Conservation (phyloP, 2,113 vertebrate genomes). For the Mesocricetus auratus region DNA sequence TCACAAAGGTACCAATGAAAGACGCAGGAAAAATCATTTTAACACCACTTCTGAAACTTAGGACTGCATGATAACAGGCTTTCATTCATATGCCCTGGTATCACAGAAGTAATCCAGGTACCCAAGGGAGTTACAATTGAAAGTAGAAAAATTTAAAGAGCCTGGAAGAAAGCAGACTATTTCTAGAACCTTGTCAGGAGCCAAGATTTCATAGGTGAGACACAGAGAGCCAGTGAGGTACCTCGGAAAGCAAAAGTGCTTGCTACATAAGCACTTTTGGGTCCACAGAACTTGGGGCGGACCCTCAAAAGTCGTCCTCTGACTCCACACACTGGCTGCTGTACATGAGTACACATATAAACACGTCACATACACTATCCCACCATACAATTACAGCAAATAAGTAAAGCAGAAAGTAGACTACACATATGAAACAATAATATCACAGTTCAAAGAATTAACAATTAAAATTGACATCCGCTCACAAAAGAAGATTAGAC, state of each 20-base stretch:
- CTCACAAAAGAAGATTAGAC: not conserved
- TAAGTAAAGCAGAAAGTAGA: not conserved
- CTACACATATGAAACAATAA: not conserved
- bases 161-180: constrained; percentile 31
- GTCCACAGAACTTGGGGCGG: not conserved
- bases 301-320: too few species aligned
- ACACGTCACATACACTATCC: not conserved
- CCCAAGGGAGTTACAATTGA: constrained; percentile 40
- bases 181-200: constrained; percentile 8
- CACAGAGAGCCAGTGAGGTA: not conserved
- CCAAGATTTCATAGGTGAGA: constrained; percentile 42
- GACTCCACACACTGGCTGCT: too few species aligned
- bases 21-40: not conserved
- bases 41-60: not conserved
- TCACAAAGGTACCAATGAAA: not conserved
- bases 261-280: not conserved
- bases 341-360: not conserved
- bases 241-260: not conserved
- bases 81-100: not conserved
- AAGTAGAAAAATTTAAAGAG: not conserved
- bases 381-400: not conserved
- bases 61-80: not conserved
- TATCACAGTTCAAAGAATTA: not conserved
- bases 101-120: not conserved
- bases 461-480: not conserved